Percentiles rank a stretch among this genome's conserved stretches.
Evolutionary conservation across 1,140 invertebrate species (phyloP).

Genomic region (Micrasema longulum): DNA sequence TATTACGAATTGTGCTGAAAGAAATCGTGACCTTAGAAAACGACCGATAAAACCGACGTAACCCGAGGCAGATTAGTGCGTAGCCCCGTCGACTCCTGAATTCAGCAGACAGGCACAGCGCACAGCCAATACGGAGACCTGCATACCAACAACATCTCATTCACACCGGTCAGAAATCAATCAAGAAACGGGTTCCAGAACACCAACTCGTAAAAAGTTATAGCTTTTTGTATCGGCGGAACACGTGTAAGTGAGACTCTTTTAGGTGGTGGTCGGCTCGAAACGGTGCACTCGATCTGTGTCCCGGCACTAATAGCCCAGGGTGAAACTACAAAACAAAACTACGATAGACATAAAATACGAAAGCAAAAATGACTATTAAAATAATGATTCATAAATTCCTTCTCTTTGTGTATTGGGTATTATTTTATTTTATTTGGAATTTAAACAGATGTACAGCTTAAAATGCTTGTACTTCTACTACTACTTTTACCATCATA

Average conservation of each 20-base stretch:
- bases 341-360: too few species aligned
- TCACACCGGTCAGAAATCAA: conserved; percentile 35
- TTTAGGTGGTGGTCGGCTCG: neutral
- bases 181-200: conserved; percentile 32
- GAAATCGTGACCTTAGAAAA: conserved; percentile 24
- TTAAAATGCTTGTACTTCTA: too few species aligned
- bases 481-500: too few species aligned
- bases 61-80: conserved; percentile 35
- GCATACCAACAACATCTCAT: conserved; percentile 37
- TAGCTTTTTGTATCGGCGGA: neutral
- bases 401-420: too few species aligned
- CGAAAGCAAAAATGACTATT: too few species aligned
- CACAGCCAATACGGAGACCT: conserved; percentile 35
- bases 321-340: conserved; percentile 14
- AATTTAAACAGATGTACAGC: too few species aligned
- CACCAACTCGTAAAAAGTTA: conserved; percentile 6
- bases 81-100: conserved; percentile 32
- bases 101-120: conserved; percentile 34
- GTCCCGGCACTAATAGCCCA: neutral
- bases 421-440: too few species aligned
- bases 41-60: conserved; percentile 34
- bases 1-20: too few species aligned
- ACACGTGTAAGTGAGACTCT: neutral
- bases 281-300: conserved; percentile 1
- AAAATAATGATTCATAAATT: too few species aligned